phyloP scores from a whole-genome alignment of 2,888 invertebrate genomes.

The Tridacna gigas region DNA sequence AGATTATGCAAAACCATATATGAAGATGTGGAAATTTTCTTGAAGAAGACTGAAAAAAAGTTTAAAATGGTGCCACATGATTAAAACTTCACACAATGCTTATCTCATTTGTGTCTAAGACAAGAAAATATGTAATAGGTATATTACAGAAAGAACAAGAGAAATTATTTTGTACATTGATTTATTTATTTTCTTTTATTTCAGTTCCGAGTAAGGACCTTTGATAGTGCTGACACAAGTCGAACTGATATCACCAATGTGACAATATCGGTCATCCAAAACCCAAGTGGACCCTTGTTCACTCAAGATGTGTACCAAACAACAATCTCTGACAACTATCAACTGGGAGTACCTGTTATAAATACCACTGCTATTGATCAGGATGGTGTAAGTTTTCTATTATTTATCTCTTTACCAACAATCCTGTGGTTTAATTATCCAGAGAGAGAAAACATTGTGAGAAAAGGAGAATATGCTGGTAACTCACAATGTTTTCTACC shows the following conservation, averaged over 20 bases:
- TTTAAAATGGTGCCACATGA: too few relatives aligned
- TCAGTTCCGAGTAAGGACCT: slow-evolving; percentile 75
- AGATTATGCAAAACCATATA: too few relatives aligned
- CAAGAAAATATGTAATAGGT: too few relatives aligned
- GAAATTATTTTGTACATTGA: background rate
- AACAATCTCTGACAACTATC: slow-evolving; percentile 68
- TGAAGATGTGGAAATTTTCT: too few relatives aligned
- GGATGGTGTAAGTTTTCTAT: slow-evolving; percentile 66
- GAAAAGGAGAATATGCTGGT: background rate
- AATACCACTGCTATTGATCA: slow-evolving; percentile 73
- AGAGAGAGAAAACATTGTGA: too few relatives aligned
- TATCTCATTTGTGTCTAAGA: too few relatives aligned
- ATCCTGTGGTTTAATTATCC: too few relatives aligned
- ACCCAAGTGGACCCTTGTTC: slow-evolving; percentile 80
- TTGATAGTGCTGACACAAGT: slow-evolving; percentile 73
- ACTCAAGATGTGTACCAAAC: slow-evolving; percentile 63
- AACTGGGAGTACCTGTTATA: slow-evolving; percentile 70
- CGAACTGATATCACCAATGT: slow-evolving; percentile 74
- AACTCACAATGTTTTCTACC: background rate
- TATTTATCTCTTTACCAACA: too few relatives aligned
- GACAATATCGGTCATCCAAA: slow-evolving; percentile 74
- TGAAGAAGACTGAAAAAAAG: too few relatives aligned
- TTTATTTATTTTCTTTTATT: slow-evolving; percentile 11
- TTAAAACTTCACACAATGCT: too few relatives aligned
- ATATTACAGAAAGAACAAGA: too few relatives aligned